Evolutionary conservation across 2,888 invertebrate genomes (phyloP).

Genomic region (Scaptomyza cyrtandrae): DNA sequence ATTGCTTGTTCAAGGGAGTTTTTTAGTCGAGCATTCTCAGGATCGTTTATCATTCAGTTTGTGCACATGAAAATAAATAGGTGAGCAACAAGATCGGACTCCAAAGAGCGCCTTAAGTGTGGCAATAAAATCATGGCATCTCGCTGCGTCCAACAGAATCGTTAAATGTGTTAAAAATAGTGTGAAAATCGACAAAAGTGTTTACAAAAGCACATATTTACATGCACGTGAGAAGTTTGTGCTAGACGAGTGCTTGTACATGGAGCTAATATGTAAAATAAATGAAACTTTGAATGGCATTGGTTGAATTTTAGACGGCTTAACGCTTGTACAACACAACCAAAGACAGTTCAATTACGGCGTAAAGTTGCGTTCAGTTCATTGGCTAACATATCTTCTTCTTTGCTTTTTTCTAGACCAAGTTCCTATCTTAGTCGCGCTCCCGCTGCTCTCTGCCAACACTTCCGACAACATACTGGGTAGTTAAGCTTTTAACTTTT

Average conservation of each 20-base stretch:
- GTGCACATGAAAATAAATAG: conserved; percentile 50
- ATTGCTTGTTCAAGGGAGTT: conserved; percentile 9
- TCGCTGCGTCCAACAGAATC: conserved; percentile 62
- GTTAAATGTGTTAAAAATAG: conserved; percentile 77
- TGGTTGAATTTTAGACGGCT: conserved; percentile 68
- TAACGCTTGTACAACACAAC: conserved; percentile 58
- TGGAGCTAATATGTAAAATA: conserved; percentile 48
- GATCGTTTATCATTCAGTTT: conserved; percentile 6
- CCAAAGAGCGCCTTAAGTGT: conserved; percentile 65
- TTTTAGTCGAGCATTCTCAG: neutral
- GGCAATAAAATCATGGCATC: conserved; percentile 64
- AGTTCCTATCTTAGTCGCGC: neutral
- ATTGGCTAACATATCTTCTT: conserved; percentile 21
- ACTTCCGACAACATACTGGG: conserved; percentile 23
- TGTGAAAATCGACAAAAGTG: conserved; percentile 65
- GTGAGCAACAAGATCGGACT: conserved; percentile 37
- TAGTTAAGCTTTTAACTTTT: conserved; percentile 34
- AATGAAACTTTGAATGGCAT: conserved; percentile 72
- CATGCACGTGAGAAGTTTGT: neutral
- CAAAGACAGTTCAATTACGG: conserved; percentile 80
- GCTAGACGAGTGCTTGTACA: neutral
- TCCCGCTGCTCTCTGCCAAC: neutral
- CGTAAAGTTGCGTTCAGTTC: conserved; percentile 68
- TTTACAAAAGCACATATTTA: neutral
- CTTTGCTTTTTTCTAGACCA: neutral